Conservation (phyloP, 2,797 vertebrate species). For the Prunella strophiata region DNA sequence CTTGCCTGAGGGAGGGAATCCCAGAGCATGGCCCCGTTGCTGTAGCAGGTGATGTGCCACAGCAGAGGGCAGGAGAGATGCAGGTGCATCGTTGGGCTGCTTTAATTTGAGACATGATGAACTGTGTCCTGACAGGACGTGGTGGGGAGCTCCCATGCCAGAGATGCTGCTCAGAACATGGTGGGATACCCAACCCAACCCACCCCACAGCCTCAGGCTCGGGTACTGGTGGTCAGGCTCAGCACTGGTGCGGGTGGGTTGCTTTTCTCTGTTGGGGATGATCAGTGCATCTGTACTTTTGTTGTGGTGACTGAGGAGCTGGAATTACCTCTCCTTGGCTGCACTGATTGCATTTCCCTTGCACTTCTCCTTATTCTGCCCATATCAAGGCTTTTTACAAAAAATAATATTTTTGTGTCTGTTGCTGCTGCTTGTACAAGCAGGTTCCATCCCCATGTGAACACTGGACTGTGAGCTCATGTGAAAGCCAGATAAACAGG, state of each 20-base stretch:
- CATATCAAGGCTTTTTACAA: background rate
- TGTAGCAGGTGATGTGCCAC: fast-evolving
- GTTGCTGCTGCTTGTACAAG: background rate
- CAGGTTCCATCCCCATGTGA: background rate
- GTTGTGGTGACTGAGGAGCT: background rate
- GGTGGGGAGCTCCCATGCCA: background rate
- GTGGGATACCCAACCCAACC: background rate
- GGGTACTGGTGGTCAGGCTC: too few relatives aligned
- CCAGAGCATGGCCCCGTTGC: background rate
- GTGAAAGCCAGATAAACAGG: background rate
- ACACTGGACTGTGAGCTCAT: background rate
- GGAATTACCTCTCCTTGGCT: background rate
- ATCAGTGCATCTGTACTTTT: background rate
- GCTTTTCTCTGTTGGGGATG: background rate
- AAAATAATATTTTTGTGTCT: background rate
- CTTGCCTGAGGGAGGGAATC: background rate
- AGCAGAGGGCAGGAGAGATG: background rate
- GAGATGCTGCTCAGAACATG: background rate
- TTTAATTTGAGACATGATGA: background rate
- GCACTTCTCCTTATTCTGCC: background rate
- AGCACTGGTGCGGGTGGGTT: background rate
- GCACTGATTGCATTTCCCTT: background rate
- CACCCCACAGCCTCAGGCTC: background rate
- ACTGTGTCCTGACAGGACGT: background rate
- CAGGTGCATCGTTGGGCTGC: background rate